Base-by-base conservation (phyloP, 2,113 vertebrate genomes). In the Nesogale talazaci region DNA sequence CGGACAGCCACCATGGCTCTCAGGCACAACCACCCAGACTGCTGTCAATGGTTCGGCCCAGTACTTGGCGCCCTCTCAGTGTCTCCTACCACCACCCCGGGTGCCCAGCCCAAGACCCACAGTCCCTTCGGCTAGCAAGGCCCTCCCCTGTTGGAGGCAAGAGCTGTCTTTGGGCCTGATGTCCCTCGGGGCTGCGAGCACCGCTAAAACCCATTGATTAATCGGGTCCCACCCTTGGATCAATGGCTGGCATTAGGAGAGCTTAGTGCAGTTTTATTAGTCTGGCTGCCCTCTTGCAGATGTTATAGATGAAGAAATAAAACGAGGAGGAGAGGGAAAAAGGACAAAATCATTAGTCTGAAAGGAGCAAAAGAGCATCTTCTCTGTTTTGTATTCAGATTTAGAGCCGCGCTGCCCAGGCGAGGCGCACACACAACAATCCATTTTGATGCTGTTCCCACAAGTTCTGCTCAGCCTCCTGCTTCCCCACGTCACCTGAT, bases 281-380 rank as follows among this genome's bases (percentile, higher is more conserved):
- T 63, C 3, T 65, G 94, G 70, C 81, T 93, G 88, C 31, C 94
- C 94, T 34, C 17, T 90, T 96, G 85, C 88, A 94, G 94, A 93
- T 94, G 82, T 91, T 93, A 77, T 12, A 94, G 92, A 96, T 95
- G 83, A 96, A 96, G 93, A 96, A 97, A 93, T 94, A 97, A 97
- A 97, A 91, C 0, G 70, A 89, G 78, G 77, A 96, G 81, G 89
- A 96, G 88, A 94, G 95, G 93, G 92, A 96, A 89, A 96, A 96
- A 94, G 96, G 96, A 97, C 94, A 84, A 40, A 96, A 97, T 95
- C 89, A 95, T 88, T 95, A 93, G 86, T 95, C 94, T 90, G 96
- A 97, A 83, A 93, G 96, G 94, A 79, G 59, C 93, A 81, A 96
- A 93, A 94, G 89, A 94, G 96, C 97, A 92, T 96, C 95, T 77